Conservation (phyloP, 2,888 invertebrate genomes). For the Dromius quadrimaculatus region DNA sequence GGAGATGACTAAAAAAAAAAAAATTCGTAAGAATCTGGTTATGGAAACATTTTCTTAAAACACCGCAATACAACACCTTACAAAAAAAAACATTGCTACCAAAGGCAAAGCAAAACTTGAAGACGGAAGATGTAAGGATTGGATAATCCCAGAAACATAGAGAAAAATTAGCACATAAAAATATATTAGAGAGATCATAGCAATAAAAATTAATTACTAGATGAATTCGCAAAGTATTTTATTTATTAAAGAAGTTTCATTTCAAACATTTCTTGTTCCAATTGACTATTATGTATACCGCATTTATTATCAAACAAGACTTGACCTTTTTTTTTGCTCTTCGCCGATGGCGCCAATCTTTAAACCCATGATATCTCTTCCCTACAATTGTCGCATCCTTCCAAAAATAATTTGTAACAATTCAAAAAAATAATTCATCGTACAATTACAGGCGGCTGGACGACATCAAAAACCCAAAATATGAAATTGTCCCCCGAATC, state of each 20-base stretch:
- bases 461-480: constrained; percentile 2
- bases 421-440: neutral
- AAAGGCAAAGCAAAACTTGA: no score
- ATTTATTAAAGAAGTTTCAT: no score
- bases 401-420: neutral
- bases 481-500: constrained; percentile 15
- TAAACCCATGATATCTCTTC: neutral
- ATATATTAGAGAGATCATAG: no score
- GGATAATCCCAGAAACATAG: no score
- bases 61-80: no score
- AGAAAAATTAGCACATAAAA: no score
- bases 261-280: neutral
- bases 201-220: no score
- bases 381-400: constrained; percentile 14
- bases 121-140: no score
- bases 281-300: neutral
- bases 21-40: no score
- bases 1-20: no score
- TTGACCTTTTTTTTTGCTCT: neutral
- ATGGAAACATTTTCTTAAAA: no score
- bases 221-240: neutral
- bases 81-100: no score
- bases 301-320: neutral
- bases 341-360: neutral
- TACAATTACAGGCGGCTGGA: neutral